Conservation (phyloP, 2,888 invertebrate genomes). For the Pammene fasciana region DNA sequence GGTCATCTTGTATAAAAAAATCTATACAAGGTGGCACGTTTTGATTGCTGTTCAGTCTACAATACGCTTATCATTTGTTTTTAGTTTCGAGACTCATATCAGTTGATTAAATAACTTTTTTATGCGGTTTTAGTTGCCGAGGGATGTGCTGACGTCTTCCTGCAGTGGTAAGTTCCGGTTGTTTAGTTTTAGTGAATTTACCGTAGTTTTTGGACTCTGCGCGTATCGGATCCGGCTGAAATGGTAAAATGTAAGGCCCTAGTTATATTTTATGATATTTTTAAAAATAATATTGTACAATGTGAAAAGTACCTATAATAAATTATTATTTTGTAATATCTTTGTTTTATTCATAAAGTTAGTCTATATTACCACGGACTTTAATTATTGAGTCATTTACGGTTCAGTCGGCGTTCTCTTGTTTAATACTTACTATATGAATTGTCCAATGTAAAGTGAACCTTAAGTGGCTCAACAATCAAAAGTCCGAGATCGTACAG, state of each 20-base stretch:
- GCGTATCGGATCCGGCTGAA: constrained; percentile 22
- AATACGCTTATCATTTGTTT: constrained; percentile 7
- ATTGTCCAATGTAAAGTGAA: too few species aligned
- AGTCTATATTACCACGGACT: neutral
- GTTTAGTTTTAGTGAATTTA: constrained; percentile 66
- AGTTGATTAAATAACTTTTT: constrained; percentile 28
- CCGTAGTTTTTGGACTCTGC: constrained; percentile 45
- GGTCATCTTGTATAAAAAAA: too few species aligned
- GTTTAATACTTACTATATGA: too few species aligned
- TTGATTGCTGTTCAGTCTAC: too few species aligned
- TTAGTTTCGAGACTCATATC: neutral
- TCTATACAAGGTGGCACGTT: too few species aligned
- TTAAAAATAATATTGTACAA: constrained; percentile 50
- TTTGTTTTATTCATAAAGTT: constrained; percentile 56
- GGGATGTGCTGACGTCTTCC: constrained; percentile 43
- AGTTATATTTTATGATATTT: constrained; percentile 45
- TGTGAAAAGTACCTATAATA: constrained; percentile 55
- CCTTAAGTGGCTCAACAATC: too few species aligned
- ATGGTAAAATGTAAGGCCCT: constrained; percentile 43
- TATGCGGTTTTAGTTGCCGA: constrained; percentile 72
- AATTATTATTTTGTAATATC: constrained; percentile 58
- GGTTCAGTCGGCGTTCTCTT: too few species aligned
- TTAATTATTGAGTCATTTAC: too few species aligned
- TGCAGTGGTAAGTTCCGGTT: constrained; percentile 75
- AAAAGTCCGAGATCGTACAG: too few species aligned